Evolutionary conservation across 2,113 vertebrate species (phyloP), one percentile per base, ranked within the genome.

Genomic region (Hippoglossus stenolepis): DNA sequence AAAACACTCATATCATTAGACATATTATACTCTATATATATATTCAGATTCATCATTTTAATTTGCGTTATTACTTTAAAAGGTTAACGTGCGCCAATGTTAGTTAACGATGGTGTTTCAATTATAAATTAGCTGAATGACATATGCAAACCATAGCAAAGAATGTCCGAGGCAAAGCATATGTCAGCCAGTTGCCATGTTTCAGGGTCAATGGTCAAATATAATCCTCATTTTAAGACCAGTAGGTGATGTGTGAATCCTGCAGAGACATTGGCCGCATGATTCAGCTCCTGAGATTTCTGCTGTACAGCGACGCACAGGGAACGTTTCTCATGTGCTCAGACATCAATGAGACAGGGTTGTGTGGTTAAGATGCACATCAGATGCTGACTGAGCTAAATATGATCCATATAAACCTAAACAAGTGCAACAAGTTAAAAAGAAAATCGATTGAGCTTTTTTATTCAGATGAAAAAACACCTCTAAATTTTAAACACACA

Each of bases 401-500:
- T 13, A 43, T 12, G 10, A 53, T 31, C 17, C 11, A 47, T 58
- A 61, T 23, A 23, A n/a, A n/a, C n/a, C n/a, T n/a, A n/a, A 12
- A 66, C 40, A 64, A 66, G 53, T 31, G 18, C 43, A 47, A 75
- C 59, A 66, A 56, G 24, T 11, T 11, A 24, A 24, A 26, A 61
- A 62, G 23, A 64, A n/a, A 38, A 4, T 73, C 7, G 65, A 28
- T 23, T 65, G 28, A 64, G 35, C 1, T 62, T 70, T 69, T 67
- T 47, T 8, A 58, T 67, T 79, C 35, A 65, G 45, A 57, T 75
- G 74, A 66, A 72, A 77, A 86, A 20, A 49, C 51, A 54, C 18
- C 20, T 54, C 18, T 75, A 83, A 86, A 80, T 83, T 73, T 80
- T 76, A 85, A 83, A 82, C 67, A 78, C 65, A 61, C 26, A 70